These are phyloP conservation scores for Napeogenes inachia DNA, from an alignment of 2,888 invertebrate genomes.

Conservation along the genomic window DNA sequence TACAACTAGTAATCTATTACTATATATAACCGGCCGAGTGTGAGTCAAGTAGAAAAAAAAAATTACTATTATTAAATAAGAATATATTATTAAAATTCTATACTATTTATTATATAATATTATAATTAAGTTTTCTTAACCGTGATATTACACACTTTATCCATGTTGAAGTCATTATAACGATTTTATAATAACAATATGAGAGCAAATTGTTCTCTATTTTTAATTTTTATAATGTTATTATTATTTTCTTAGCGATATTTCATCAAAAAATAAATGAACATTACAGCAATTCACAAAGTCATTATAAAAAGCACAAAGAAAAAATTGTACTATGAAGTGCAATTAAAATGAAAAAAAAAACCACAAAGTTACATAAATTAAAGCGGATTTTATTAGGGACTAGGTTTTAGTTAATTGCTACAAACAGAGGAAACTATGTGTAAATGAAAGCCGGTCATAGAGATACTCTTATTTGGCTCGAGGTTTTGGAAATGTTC, in stretches of 20 bases:
- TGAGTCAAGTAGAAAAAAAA: no score
- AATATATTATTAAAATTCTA: no score
- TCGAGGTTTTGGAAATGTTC: constrained; percentile 26
- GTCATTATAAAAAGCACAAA: neutral
- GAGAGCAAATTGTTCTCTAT: no score
- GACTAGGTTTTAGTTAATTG: constrained; percentile 20
- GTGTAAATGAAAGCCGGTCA: constrained; percentile 23
- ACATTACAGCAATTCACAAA: constrained; percentile 1
- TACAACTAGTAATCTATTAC: no score
- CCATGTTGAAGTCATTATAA: no score
- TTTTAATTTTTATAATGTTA: neutral
- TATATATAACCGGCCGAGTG: no score
- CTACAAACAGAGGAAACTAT: constrained; percentile 18
- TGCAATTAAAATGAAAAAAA: constrained; percentile 7
- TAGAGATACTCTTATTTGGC: constrained; percentile 23
- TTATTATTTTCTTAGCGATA: neutral
- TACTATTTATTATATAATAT: no score
- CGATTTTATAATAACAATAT: no score
- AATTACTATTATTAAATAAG: no score
- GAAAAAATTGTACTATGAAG: constrained; percentile 1
- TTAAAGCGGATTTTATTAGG: constrained; percentile 10
- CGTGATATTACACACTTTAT: no score
- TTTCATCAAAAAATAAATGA: neutral
- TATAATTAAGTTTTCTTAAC: no score
- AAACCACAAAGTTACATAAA: constrained; percentile 6